These are phyloP conservation scores for Bufo gargarizans DNA, from an alignment of 2,113 vertebrate genomes.

Conservation along the genomic window DNA sequence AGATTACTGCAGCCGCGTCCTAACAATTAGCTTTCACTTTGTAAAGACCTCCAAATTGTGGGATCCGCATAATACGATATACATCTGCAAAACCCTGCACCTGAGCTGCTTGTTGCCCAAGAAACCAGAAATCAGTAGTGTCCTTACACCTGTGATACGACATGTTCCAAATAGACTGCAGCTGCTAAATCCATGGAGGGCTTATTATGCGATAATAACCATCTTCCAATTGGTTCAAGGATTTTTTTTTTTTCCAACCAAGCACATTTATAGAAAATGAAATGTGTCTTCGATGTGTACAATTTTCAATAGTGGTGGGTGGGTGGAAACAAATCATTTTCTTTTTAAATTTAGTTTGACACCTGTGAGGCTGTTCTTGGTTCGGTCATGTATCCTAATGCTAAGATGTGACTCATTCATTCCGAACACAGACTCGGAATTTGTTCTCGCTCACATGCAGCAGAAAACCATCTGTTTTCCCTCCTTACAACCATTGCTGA, in stretches of 20 bases:
- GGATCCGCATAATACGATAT: neutral
- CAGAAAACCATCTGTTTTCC: slow-evolving; percentile 39
- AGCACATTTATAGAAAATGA: slow-evolving; percentile 14
- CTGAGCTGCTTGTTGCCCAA: neutral
- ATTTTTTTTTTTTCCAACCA: slow-evolving; percentile 15
- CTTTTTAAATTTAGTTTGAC: slow-evolving; percentile 51
- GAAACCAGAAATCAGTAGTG: neutral
- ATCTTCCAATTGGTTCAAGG: slow-evolving; percentile 22
- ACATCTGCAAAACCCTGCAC: neutral
- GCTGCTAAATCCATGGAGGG: neutral
- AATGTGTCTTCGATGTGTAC: slow-evolving; percentile 34
- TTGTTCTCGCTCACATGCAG: slow-evolving; percentile 13
- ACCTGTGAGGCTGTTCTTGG: slow-evolving; percentile 49
- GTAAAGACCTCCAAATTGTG: neutral
- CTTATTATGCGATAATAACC: slow-evolving; percentile 8
- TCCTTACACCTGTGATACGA: neutral
- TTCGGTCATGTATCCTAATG: slow-evolving; percentile 46
- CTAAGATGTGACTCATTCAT: slow-evolving; percentile 47
- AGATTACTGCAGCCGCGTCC: no score
- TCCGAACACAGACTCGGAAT: slow-evolving; percentile 39
- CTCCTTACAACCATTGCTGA: neutral
- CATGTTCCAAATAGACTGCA: neutral
- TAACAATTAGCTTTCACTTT: no score
- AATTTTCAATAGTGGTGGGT: slow-evolving; percentile 34
- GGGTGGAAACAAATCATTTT: slow-evolving; percentile 42